Evolutionary conservation across 2,888 invertebrate genomes (phyloP).

Genomic region (Perizoma flavofasciatum): DNA sequence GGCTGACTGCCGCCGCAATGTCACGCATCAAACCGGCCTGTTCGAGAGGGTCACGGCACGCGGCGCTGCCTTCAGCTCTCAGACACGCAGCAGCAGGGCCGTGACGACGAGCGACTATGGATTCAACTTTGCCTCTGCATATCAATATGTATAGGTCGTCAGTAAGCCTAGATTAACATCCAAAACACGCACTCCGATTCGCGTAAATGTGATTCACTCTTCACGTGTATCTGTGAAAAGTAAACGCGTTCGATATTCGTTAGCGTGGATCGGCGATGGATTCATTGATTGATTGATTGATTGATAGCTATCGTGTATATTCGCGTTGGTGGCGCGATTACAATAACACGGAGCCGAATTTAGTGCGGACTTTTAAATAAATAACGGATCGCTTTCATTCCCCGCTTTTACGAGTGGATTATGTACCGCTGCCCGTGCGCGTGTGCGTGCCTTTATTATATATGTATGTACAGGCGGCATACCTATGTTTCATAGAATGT

Average conservation of each 20-base stretch:
- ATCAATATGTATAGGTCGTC: no score
- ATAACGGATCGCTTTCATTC: slow-evolving; percentile 28
- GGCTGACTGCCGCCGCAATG: slow-evolving; percentile 25
- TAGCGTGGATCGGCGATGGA: slow-evolving; percentile 24
- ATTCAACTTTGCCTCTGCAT: no score
- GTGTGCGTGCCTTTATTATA: no score
- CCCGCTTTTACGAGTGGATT: slow-evolving; percentile 22
- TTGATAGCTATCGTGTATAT: slow-evolving; percentile 12
- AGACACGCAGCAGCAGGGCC: no score
- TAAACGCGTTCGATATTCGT: slow-evolving; percentile 16
- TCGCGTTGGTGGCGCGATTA: slow-evolving; percentile 22
- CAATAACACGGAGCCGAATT: slow-evolving; percentile 27
- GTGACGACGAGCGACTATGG: no score
- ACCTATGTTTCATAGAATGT: slow-evolving; percentile 1
- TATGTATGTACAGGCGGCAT: no score
- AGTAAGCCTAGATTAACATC: no score
- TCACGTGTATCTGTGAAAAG: slow-evolving; percentile 8
- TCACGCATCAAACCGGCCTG: slow-evolving; percentile 30
- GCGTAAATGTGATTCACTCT: slow-evolving; percentile 19
- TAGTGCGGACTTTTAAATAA: slow-evolving; percentile 33
- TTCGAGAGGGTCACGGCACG: slow-evolving; percentile 7
- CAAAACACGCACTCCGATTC: no score
- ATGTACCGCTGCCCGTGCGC: slow-evolving; percentile 5
- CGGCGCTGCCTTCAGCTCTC: neutral
- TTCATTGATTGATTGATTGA: slow-evolving; percentile 33